Conservation (phyloP, 1,140 invertebrate species). For the Physella acuta region DNA sequence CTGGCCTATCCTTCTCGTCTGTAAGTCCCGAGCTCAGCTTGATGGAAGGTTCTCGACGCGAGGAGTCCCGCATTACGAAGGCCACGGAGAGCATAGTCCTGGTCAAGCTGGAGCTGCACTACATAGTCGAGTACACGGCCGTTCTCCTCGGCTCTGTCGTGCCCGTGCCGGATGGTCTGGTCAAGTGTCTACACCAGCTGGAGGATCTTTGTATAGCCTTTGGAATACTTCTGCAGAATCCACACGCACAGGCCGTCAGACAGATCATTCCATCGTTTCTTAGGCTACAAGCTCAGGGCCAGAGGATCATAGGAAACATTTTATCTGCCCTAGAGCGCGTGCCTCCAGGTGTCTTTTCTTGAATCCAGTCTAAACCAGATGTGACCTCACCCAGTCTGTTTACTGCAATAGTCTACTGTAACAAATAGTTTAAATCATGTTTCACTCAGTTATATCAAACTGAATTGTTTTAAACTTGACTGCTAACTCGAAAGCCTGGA, state of each 20-base stretch:
- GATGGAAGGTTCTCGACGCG: neutral
- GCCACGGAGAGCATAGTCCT: neutral
- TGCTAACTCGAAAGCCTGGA: no score
- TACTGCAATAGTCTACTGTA: no score
- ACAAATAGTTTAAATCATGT: no score
- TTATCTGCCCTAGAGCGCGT: neutral
- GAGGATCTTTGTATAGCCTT: neutral
- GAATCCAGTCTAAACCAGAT: no score
- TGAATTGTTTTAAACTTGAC: no score
- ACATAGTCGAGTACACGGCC: neutral
- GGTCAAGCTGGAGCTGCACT: neutral
- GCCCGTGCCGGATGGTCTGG: neutral
- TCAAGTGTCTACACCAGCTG: neutral
- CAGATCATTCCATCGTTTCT: neutral
- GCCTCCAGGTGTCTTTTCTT: neutral
- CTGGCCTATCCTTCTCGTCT: neutral
- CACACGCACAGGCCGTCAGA: neutral
- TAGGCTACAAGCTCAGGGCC: neutral
- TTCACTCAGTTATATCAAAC: no score
- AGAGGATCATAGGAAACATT: neutral
- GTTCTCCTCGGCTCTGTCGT: neutral
- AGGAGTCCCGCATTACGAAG: neutral
- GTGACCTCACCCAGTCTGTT: no score
- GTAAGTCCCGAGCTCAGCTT: no score
- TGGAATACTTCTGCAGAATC: neutral